Conservation (phyloP, 2,888 invertebrate species). For the Pterostichus madidus region DNA sequence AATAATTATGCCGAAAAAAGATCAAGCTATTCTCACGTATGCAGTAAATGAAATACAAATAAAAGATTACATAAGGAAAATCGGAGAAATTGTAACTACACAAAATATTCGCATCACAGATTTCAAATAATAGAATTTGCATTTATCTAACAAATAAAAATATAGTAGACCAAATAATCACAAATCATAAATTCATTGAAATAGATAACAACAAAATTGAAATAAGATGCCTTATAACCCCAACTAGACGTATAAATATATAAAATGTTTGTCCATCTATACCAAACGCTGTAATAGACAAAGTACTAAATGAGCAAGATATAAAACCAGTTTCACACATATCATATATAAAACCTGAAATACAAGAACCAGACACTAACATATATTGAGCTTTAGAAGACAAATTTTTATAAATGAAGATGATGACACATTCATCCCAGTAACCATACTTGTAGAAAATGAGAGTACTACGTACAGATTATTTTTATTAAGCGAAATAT, state of each 20-base stretch:
- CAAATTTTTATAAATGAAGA: slow-evolving; percentile 9
- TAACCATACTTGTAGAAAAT: not conserved
- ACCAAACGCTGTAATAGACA: slow-evolving; percentile 15
- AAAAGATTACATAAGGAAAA: slow-evolving; percentile 17
- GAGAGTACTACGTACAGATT: not conserved
- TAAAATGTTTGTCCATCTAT: slow-evolving; percentile 47
- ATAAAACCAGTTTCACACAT: not conserved
- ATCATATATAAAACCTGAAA: not conserved
- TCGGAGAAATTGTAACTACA: slow-evolving; percentile 20
- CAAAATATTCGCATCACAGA: slow-evolving; percentile 56
- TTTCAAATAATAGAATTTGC: slow-evolving; percentile 49
- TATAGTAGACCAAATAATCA: slow-evolving; percentile 44
- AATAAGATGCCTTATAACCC: slow-evolving; percentile 23
- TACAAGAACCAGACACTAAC: not conserved
- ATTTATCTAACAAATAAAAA: slow-evolving; percentile 48
- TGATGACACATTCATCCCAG: not conserved
- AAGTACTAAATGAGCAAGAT: not conserved
- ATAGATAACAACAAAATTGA: slow-evolving; percentile 14
- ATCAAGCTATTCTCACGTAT: not conserved
- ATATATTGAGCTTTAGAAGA: not conserved
- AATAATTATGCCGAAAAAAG: not conserved
- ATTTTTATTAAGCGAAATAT: not conserved
- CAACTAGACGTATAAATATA: slow-evolving; percentile 55
- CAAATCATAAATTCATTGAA: slow-evolving; percentile 13
- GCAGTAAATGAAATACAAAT: slow-evolving; percentile 9